Evolutionary conservation across 2,113 vertebrate genomes (phyloP).

Genomic region (Rhagologus leucostigma): DNA sequence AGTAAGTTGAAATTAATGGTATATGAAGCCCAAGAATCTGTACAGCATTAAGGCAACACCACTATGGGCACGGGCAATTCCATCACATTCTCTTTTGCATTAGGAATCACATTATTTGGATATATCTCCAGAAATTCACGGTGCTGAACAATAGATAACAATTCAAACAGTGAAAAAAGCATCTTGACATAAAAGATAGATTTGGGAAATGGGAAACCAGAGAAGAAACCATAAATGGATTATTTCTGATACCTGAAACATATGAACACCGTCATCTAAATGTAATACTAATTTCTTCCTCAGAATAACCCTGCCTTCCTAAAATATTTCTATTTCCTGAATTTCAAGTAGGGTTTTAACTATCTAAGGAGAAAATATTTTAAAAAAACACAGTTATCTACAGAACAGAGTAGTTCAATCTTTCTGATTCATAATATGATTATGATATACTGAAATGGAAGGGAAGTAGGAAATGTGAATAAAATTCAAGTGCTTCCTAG

Average conservation of each 20-base stretch:
- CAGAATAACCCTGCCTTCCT: neutral
- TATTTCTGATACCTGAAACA: neutral
- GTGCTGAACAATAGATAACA: neutral
- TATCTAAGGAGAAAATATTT: neutral
- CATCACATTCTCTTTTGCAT: neutral
- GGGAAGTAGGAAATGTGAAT: neutral
- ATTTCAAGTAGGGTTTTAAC: neutral
- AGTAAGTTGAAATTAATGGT: neutral
- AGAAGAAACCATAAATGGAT: neutral
- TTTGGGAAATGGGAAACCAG: neutral
- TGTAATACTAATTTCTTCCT: neutral
- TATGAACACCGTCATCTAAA: neutral
- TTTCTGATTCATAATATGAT: neutral
- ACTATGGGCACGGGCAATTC: neutral
- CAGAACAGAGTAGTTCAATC: neutral
- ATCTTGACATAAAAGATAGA: neutral
- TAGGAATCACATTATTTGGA: neutral
- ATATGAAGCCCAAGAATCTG: neutral
- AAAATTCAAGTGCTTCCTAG: neutral
- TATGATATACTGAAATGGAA: neutral
- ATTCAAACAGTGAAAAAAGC: neutral
- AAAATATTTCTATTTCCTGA: neutral
- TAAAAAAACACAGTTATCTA: neutral
- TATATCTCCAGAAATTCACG: neutral
- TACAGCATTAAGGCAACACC: neutral